These are phyloP conservation scores for Sparus aurata DNA, from an alignment of 2,797 vertebrate genomes.

Conservation along the genomic window DNA sequence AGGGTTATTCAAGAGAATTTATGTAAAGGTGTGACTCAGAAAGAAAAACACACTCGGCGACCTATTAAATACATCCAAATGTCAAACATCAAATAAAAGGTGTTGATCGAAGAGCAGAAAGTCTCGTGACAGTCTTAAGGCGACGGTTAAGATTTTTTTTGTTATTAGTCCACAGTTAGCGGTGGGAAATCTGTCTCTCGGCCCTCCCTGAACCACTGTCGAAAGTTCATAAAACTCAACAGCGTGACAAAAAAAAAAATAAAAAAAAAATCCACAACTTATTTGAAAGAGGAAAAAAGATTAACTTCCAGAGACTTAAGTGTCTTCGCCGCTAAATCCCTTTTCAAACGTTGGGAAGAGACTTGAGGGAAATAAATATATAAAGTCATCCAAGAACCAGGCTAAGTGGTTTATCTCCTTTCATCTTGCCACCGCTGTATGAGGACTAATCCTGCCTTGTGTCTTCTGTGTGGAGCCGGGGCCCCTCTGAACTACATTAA, in stretches of 20 bases:
- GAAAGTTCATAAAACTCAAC: conserved; percentile 78
- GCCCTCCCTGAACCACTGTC: conserved; percentile 51
- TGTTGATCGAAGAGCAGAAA: conserved; percentile 2
- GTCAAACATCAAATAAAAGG: conserved; percentile 33
- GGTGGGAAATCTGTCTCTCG: conserved; percentile 34
- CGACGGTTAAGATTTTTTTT: background rate
- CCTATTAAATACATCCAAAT: conserved; percentile 23
- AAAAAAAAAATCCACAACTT: conserved; percentile 64
- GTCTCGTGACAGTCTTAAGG: conserved; percentile 31
- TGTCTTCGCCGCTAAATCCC: conserved; percentile 81
- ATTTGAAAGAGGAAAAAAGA: conserved; percentile 78
- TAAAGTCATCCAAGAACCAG: conserved; percentile 82
- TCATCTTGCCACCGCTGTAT: conserved; percentile 81
- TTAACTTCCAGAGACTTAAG: conserved; percentile 81
- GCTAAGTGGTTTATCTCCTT: conserved; percentile 86
- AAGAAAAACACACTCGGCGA: conserved; percentile 14
- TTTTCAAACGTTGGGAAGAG: conserved; percentile 81
- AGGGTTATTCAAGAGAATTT: conserved; percentile 16
- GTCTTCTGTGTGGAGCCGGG: conserved; percentile 71
- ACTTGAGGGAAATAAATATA: conserved; percentile 85
- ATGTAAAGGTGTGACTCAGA: conserved; percentile 34
- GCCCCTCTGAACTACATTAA: conserved; percentile 81
- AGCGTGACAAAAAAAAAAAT: conserved; percentile 13
- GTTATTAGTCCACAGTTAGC: conserved; percentile 24
- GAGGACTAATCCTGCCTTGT: conserved; percentile 81